Evolutionary conservation across 2,888 invertebrate species (phyloP), one percentile per base, ranked within the genome.

Genomic region (Fissipunctia ypsillon): DNA sequence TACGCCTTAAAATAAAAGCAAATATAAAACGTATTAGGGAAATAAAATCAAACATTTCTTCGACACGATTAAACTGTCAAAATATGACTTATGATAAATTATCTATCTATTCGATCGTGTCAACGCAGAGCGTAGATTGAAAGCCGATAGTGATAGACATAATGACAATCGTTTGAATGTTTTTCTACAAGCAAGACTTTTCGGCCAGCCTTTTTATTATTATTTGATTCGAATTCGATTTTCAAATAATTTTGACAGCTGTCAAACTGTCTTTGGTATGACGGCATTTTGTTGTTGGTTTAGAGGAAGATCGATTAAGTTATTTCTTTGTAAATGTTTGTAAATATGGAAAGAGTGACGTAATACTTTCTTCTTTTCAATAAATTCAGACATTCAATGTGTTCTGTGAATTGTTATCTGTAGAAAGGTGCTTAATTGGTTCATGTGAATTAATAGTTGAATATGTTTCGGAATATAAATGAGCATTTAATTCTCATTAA

Each of bases 41-140:
- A 74, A 75, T 45, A 28, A 61, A 81, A 78, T 57, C 61, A 68
- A 81, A 81, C 43, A 59, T 54, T 66, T 76, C 38, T 48, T 68
- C 31, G 56, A 59, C 28, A 59, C 61, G 41, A 68, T 61, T 76
- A 50, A 76, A 76, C 68, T 81, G 78, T 59, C 78, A 81, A 25
- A 48, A 63, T 45, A 67, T 80, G 64, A 65, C 35, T 65, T 74
- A 54, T 41, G 48, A 41, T 72, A 41, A 48, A 16, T 72, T 69
- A 77, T 64, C 69, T 75, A 28, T 56, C 60, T 45, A 12, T 61
- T 56, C 43, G 10, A 79, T 82, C 79, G 22, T 41, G 52, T 76
- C 63, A 48, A 81, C 28, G 25, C 50, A 25, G n/a, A n/a, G 59
- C 35, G 10, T 6, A 31, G 59, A 69, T 81, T 75, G 78, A 82